Evolutionary conservation across 2,888 invertebrate genomes (phyloP).

Genomic region (Teinopalpus imperialis): DNA sequence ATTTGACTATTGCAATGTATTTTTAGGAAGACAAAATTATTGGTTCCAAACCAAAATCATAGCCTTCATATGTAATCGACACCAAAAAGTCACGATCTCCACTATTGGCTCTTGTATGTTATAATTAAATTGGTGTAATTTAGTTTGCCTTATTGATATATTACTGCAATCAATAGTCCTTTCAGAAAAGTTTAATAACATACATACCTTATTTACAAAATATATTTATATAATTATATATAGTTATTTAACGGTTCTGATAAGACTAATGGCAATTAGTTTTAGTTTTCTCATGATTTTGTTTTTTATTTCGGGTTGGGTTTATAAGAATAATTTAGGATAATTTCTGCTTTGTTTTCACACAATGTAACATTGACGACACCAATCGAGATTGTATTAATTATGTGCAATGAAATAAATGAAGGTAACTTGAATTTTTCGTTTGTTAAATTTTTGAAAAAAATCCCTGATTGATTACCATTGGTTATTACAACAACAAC

Average conservation of each 20-base stretch:
- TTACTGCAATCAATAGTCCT: conserved; percentile 1
- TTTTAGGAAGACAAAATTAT: not conserved
- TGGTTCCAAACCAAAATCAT: not conserved
- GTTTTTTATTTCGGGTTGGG: conserved; percentile 28
- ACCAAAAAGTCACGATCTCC: conserved; percentile 16
- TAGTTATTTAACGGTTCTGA: conserved; percentile 5
- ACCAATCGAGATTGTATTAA: conserved; percentile 63
- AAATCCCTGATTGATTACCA: no score
- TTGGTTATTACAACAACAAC: no score
- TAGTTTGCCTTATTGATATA: conserved; percentile 13
- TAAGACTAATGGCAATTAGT: conserved; percentile 24
- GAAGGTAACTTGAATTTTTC: conserved; percentile 28
- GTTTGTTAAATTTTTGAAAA: conserved; percentile 30
- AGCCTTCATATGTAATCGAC: no score
- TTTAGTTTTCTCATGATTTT: conserved; percentile 31
- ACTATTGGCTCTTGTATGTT: not conserved
- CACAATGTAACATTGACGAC: conserved; percentile 34
- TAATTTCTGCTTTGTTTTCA: conserved; percentile 26
- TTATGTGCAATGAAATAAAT: conserved; percentile 53
- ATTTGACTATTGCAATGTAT: no score
- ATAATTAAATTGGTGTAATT: not conserved
- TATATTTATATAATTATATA: not conserved
- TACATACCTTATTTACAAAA: conserved; percentile 4
- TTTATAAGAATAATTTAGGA: conserved; percentile 19
- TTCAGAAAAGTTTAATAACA: not conserved